Evolutionary conservation across 2,113 vertebrate species (phyloP).

Genomic region (Halichoerus grypus): DNA sequence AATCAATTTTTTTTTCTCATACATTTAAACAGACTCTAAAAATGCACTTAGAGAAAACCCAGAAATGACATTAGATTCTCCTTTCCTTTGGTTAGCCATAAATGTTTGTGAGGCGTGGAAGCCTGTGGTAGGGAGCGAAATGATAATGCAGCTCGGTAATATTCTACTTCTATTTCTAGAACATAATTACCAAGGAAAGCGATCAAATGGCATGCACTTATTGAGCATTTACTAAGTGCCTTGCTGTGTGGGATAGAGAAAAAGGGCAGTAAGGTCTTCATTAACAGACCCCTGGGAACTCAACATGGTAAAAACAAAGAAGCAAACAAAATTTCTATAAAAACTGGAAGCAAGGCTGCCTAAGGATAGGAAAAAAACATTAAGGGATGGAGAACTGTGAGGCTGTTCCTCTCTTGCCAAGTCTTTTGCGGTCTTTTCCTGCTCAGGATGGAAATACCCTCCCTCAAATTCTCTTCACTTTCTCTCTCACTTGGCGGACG

Average conservation of each 20-base stretch:
- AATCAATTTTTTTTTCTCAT: background rate
- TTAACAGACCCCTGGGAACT: background rate
- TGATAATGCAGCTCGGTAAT: background rate
- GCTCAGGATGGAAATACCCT: background rate
- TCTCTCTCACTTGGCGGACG: background rate
- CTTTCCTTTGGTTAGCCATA: slow-evolving; percentile 58
- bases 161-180: slow-evolving; percentile 59
- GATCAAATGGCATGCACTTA: background rate
- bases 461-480: background rate
- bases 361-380: background rate
- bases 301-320: background rate
- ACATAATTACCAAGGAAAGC: slow-evolving; percentile 31
- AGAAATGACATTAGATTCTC: background rate
- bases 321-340: background rate
- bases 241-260: background rate
- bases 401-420: background rate
- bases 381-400: background rate
- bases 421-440: background rate
- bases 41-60: slow-evolving; percentile 41
- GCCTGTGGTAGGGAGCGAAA: background rate
- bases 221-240: slow-evolving; percentile 64
- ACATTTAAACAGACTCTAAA: slow-evolving; percentile 48
- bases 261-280: background rate
- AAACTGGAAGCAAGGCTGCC: background rate
- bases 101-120: slow-evolving; percentile 23